Evolutionary conservation across 2,113 vertebrate species (phyloP), one percentile per base, ranked within the genome.

Genomic region (Strix aluco): DNA sequence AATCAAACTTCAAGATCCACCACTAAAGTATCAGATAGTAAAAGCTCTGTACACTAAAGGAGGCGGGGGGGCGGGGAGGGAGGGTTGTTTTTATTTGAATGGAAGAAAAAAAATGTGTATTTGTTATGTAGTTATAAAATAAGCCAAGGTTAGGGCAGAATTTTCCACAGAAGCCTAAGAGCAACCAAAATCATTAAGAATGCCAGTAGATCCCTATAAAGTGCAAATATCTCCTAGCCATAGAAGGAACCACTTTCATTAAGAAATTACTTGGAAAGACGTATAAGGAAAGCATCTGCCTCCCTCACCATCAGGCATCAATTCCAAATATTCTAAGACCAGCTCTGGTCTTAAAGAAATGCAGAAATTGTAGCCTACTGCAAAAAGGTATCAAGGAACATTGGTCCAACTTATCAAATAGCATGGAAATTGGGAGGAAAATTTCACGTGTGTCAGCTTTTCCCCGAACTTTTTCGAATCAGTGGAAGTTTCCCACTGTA

Each of bases 401-500:
- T 5, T 32, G 21, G 42, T 66, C 30, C 36, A 62, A 34, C 32
- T 72, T 75, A 49, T 11, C 29, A 81, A 81, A 71, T 0, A 81
- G 27, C 36, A 79, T 42, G 58, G 21, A 82, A 90, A 91, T 1
- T 65, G 25, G 16, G 55, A 91, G 40, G 51, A 88, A 83, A 90
- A 61, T 61, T 80, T 86, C 30, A 55, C 3, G 3, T 59, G 38
- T 66, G 55, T 22, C 55, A 94, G 90, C n/a, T 86, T 88, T 91
- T 86, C 40, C 59, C n/a, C 32, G 9, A 19, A 6, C 85, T 80
- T 90, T 94, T 63, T 72, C 75, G 69, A 47, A 84, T 57, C 47
- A 55, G 70, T 84, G 61, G 63, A 96, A 72, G 77, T 65, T 93
- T 81, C 69, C 82, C 57, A 74, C 49, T 85, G 81, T 74, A 86